Evolutionary conservation across 2,113 vertebrate species (phyloP).

Genomic region (Poeciliopsis retropinna): DNA sequence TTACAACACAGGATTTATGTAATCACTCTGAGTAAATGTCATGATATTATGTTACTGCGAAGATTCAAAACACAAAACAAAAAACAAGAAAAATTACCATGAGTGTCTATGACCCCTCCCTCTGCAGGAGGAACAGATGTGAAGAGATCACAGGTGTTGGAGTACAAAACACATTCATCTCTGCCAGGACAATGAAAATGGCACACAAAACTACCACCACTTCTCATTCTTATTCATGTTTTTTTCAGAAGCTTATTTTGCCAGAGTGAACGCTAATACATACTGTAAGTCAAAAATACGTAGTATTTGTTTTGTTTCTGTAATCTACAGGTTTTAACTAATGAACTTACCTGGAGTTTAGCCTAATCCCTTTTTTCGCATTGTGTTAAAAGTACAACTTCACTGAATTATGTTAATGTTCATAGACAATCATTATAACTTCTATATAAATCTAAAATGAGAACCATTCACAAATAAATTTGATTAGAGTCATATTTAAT

Average conservation of each 20-base stretch:
- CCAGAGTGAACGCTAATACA: conserved; percentile 65
- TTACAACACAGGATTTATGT: conserved; percentile 64
- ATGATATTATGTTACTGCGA: conserved; percentile 65
- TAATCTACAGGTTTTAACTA: background rate
- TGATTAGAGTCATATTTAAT: too few relatives aligned
- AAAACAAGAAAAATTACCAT: conserved; percentile 4
- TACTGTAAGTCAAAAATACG: conserved; percentile 39
- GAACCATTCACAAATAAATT: too few relatives aligned
- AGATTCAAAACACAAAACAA: conserved; percentile 12
- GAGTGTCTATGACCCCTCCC: conserved; percentile 18
- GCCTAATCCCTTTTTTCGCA: background rate
- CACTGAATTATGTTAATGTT: background rate
- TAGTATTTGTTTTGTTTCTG: conserved; percentile 18
- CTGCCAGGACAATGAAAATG: conserved; percentile 52
- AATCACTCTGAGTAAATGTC: conserved; percentile 71
- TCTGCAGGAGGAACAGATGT: conserved; percentile 65
- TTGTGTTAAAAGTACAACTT: background rate
- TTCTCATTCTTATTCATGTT: conserved; percentile 72
- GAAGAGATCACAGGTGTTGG: conserved; percentile 65
- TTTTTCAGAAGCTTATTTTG: conserved; percentile 24
- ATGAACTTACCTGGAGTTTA: background rate
- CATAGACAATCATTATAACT: background rate
- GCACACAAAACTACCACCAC: conserved; percentile 55
- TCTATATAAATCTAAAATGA: too few relatives aligned
- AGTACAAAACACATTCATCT: conserved; percentile 58